Conservation (phyloP, 2,797 vertebrate genomes). For the Nyctalus aviator region DNA sequence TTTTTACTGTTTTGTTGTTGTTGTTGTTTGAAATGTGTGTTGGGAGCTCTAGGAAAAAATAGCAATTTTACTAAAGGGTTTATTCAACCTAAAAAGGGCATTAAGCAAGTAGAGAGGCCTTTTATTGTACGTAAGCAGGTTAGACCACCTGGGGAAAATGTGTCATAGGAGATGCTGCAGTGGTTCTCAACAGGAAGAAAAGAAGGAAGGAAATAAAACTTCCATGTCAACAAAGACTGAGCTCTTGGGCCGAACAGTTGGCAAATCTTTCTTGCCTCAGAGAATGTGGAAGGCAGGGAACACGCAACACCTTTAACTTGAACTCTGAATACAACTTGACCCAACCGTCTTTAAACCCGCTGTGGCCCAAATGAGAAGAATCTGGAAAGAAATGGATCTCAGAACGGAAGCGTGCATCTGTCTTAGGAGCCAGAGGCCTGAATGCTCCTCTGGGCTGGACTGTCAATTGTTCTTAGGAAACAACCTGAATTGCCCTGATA, state of each 20-base stretch:
- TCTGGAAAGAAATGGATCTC: conserved; percentile 42
- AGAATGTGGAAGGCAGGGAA: background rate
- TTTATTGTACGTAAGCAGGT: background rate
- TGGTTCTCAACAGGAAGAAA: background rate
- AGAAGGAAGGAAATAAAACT: background rate
- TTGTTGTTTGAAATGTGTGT: background rate
- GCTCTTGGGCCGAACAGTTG: background rate
- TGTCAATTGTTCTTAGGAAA: conserved; percentile 56
- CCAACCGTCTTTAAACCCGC: background rate
- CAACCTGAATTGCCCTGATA: background rate
- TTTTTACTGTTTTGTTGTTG: background rate
- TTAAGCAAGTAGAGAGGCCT: background rate
- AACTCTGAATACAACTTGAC: conserved; percentile 6
- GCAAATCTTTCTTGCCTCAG: background rate
- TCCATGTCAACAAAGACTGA: background rate
- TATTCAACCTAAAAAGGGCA: background rate
- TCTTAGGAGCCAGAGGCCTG: conserved; percentile 28
- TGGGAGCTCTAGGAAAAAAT: background rate
- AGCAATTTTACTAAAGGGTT: background rate
- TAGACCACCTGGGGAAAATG: background rate
- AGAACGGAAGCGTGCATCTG: background rate
- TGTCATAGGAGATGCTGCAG: background rate
- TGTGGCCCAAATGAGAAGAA: conserved; percentile 1
- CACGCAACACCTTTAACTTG: conserved; percentile 15
- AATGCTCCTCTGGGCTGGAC: background rate